Base-by-base conservation (phyloP, 2,113 vertebrate genomes). In the Xiphias gladius region DNA sequence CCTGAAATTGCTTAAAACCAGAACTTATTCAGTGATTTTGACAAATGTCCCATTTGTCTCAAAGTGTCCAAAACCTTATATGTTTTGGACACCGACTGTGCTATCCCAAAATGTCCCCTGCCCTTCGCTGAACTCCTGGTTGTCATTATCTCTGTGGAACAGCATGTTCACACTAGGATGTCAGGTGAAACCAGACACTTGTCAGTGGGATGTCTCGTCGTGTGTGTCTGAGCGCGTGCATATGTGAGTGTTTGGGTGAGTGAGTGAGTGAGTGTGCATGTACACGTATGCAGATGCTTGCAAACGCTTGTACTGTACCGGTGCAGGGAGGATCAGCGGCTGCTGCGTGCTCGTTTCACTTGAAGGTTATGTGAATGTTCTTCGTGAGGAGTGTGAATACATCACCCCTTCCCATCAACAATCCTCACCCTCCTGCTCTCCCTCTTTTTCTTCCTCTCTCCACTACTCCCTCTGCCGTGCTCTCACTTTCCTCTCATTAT, bases 341-440 rank as follows among this genome's bases (percentile, higher is more conserved):
- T 82, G 68, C 74, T 59, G 87, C 80, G 30, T 30, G 54, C 63
- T 76, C 41, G 7, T 63, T 77, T 69, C 13, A 76, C 76, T 54
- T 76, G 77, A 90, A 91, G 88, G 88, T 93, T 88, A 88, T 26
- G 54, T 52, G 24, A 84, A 85, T 28, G 89, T 74, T 87, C 83
- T 87, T 83, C 0, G 12, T 48, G 46, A n/a, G 19, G 62, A 63
- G 35, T 20, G 74, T 64, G 58, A 63, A 80, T 66, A 46, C 71
- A 84, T 83, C 76, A 67, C 54, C 61, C 14, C 14, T 59, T 83
- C 59, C 57, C 54, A 62, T 69, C 55, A 87, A 62, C 67, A 65
- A 26, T n/a, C 32, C 50, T 74, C 50, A 28, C 9, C 28, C 28
- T 30, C 55, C 46, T 2, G 9, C 28, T 39, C 9, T 39, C 26